phyloP scores from a whole-genome alignment of 1,140 invertebrate species.

The Oreohelix idahoensis region DNA sequence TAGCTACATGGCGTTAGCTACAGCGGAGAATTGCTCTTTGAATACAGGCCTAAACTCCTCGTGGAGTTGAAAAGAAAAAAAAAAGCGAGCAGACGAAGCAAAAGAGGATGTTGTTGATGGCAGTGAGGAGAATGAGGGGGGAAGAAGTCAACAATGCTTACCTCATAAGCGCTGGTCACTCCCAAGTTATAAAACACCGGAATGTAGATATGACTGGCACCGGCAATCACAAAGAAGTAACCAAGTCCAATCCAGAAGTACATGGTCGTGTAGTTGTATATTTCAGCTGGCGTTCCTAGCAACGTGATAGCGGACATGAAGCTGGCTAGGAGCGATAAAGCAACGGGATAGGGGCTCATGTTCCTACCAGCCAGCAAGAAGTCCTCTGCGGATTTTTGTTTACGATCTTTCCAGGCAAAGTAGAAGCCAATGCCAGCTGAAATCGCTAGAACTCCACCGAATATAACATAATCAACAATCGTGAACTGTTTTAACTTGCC shows the following conservation, averaged over 20 bases:
- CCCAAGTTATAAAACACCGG: slow-evolving; percentile 91
- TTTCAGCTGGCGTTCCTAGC: slow-evolving; percentile 78
- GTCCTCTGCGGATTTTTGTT: slow-evolving; percentile 87
- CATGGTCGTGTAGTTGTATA: slow-evolving; percentile 68
- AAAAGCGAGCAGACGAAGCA: no score
- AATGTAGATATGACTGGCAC: slow-evolving; percentile 86
- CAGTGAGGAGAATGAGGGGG: no score
- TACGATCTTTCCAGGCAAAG: slow-evolving; percentile 86
- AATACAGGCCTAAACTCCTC: no score
- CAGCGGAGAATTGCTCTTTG: no score
- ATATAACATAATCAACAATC: slow-evolving; percentile 62
- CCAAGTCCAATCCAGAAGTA: slow-evolving; percentile 65
- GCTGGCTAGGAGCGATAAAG: slow-evolving; percentile 76
- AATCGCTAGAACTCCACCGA: slow-evolving; percentile 55
- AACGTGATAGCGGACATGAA: slow-evolving; percentile 96
- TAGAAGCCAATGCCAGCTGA: slow-evolving; percentile 83
- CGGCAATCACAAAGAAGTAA: slow-evolving; percentile 82
- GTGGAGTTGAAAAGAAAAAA: no score
- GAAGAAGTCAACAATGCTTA: slow-evolving; percentile 66
- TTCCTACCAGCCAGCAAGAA: slow-evolving; percentile 85
- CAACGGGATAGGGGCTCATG: slow-evolving; percentile 78
- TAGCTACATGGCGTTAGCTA: no score
- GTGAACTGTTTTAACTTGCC: slow-evolving; percentile 52
- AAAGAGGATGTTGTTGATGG: no score
- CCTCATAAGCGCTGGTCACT: slow-evolving; percentile 89